Evolutionary conservation across 2,113 vertebrate genomes (phyloP).

Genomic region (Pelodiscus sinensis): DNA sequence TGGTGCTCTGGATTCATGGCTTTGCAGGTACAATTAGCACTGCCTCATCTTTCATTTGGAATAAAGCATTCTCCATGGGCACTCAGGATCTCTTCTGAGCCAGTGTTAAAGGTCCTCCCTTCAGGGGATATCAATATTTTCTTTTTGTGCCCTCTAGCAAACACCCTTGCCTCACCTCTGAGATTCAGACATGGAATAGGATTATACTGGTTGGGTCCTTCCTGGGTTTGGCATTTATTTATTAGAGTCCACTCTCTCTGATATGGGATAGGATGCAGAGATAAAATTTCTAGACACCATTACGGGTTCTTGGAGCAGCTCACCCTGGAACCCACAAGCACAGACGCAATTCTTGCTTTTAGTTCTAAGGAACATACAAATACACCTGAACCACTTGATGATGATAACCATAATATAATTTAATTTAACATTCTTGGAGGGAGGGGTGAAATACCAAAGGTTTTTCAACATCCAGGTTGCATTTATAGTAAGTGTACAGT

Average conservation of each 20-base stretch:
- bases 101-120: not conserved
- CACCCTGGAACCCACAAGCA: not conserved
- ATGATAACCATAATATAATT: not conserved
- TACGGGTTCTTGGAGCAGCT: not conserved
- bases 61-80: not conserved
- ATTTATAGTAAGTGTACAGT: not conserved
- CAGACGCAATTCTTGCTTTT: not conserved
- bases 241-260: not conserved
- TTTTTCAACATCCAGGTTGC: not conserved
- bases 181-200: not conserved
- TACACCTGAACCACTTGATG: not conserved
- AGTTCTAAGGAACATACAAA: not conserved
- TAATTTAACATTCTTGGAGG: not conserved
- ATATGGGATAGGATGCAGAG: not conserved
- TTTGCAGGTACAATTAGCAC: not conserved
- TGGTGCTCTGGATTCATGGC: conserved; percentile 1
- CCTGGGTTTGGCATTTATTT: not conserved
- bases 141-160: conserved; percentile 1
- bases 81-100: not conserved
- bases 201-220: not conserved
- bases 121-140: not conserved
- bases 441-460: not conserved
- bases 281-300: not conserved
- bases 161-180: not conserved
- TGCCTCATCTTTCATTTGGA: not conserved